Percentiles rank a stretch among this genome's conserved stretches.
Conservation (phyloP, 2,888 invertebrate genomes). For the Tachystola acroxantha region DNA sequence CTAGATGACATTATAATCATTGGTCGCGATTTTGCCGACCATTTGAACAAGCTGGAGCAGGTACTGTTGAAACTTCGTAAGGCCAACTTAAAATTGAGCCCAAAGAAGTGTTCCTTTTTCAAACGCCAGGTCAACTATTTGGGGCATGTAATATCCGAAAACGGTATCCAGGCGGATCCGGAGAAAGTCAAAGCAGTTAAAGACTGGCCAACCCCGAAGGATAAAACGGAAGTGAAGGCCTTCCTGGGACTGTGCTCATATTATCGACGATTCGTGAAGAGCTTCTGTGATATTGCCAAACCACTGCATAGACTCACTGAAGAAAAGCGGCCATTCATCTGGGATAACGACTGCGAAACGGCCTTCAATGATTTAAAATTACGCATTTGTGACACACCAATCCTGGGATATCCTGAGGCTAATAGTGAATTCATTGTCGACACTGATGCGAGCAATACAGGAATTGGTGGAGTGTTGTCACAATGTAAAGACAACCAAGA, state of each 20-base stretch:
- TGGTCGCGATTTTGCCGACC: too few species aligned
- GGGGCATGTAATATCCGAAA: too few species aligned
- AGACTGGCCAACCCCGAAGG: conserved; percentile 1
- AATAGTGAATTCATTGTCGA: conserved; percentile 5
- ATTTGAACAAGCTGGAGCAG: too few species aligned
- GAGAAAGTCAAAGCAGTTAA: neutral
- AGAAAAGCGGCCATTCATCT: conserved; percentile 1
- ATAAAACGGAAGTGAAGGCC: conserved; percentile 1
- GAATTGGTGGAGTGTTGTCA: conserved; percentile 7
- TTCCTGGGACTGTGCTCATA: conserved; percentile 1
- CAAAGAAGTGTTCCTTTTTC: too few species aligned
- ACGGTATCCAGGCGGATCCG: neutral
- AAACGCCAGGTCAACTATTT: too few species aligned
- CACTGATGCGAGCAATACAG: conserved; percentile 10
- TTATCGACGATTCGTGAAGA: conserved; percentile 3
- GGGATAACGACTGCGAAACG: neutral
- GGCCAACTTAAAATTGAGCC: too few species aligned
- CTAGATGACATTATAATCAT: too few species aligned
- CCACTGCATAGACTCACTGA: conserved; percentile 3
- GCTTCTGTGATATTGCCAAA: conserved; percentile 1
- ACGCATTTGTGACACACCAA: neutral
- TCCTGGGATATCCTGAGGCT: conserved; percentile 2
- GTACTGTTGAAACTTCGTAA: too few species aligned
- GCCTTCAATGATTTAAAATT: conserved; percentile 1
- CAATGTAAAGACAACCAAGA: conserved; percentile 5